Evolutionary conservation across 2,797 vertebrate genomes (phyloP), one percentile per base, ranked within the genome.

Genomic region (Chaenodraco wilsoni): DNA sequence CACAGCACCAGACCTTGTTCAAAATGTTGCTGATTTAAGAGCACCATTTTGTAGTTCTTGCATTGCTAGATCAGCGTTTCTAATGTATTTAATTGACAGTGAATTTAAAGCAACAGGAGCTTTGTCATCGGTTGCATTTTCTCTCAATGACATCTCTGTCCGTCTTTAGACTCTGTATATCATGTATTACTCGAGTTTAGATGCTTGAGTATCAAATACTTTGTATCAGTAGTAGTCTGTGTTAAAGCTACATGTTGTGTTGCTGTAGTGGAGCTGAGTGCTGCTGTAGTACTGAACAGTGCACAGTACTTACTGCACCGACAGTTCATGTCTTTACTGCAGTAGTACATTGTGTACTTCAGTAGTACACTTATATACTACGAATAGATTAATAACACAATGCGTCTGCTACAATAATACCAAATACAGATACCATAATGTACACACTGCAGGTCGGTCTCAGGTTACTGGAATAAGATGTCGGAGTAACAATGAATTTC

Each of bases 381-480:
- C 27, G 40, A 21, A 43, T 16, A 68, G 1, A 43, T 11, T 11
- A 57, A 31, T 37, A 37, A n/a, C 27, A 9, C 48, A 31, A 4
- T 13, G 17, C 33, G n/a, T 50, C 15, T 33, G 23, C 27, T 37
- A 6, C 10, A 16, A 44, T 56, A 46, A 15, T 40, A 69, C 46
- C 51, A 70, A 58, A 54, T 4, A 69, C 48, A 21, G 17, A 60
- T 19, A 59, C 56, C 33, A 59, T n/a, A 2, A 61, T 60, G 49
- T 65, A 50, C 56, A 69, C 46, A 69, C 33, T 19, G 65, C 63
- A n/a, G 23, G 16, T 16, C 27, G 15, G 44, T 45, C 33, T 37
- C 33, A 37, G 33, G 33, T 17, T 46, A 45, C 5, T 46, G n/a
- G 17, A 19, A 10, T n/a, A 49, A 49, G 8, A 49, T 0, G 48